These are phyloP conservation scores for Antechinus flavipes DNA, from an alignment of 2,113 vertebrate species.

Conservation along the genomic window DNA sequence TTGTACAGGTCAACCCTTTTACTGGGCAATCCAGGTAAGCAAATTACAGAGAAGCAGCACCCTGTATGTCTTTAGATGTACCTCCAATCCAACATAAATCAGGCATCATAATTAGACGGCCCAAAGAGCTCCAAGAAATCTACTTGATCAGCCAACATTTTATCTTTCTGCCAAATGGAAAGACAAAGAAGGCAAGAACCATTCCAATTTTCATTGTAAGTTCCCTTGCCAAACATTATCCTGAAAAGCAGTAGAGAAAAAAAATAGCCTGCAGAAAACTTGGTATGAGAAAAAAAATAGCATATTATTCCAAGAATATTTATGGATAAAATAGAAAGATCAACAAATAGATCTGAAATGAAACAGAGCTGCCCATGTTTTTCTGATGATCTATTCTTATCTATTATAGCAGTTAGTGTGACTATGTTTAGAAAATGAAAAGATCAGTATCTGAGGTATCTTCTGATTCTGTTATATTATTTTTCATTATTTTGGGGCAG, in stretches of 20 bases:
- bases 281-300: neutral
- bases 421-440: neutral
- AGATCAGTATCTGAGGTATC: neutral
- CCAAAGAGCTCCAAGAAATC: slow-evolving; percentile 10
- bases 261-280: neutral
- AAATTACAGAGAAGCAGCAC: too few species aligned
- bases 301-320: neutral
- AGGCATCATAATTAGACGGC: neutral
- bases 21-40: neutral
- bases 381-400: neutral
- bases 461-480: neutral
- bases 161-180: neutral
- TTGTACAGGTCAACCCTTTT: neutral
- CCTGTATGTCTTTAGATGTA: neutral
- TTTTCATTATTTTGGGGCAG: neutral
- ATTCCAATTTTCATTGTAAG: neutral
- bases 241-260: neutral
- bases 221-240: neutral
- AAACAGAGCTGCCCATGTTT: slow-evolving; percentile 25
- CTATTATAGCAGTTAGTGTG: neutral
- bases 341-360: slow-evolving; percentile 62
- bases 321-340: neutral
- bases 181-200: neutral
- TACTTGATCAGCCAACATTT: neutral
- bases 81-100: neutral